phyloP scores from a whole-genome alignment of 2,888 invertebrate genomes.

The Drosophila greeni region DNA sequence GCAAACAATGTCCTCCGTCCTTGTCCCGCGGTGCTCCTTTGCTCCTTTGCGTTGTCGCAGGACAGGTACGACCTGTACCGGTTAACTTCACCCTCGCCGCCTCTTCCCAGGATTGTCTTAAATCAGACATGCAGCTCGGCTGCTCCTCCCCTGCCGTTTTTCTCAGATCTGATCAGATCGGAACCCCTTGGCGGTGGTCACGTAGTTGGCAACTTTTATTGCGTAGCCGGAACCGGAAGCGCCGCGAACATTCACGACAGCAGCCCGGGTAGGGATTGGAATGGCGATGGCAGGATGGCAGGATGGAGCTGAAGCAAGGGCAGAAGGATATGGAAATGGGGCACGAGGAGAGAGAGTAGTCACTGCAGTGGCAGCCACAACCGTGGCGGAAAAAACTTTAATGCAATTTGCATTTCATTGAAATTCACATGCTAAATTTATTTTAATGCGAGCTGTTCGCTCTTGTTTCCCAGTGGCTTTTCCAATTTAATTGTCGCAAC shows the following conservation, averaged over 20 bases:
- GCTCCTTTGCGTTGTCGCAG: neutral
- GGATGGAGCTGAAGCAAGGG: conserved; percentile 6
- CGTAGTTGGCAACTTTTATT: conserved; percentile 62
- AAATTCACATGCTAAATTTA: conserved; percentile 50
- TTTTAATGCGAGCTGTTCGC: conserved; percentile 28
- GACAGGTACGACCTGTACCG: conserved; percentile 18
- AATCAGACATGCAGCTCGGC: conserved; percentile 28
- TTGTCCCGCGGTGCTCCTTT: neutral
- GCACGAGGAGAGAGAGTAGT: conserved; percentile 2
- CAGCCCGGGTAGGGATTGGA: conserved; percentile 3
- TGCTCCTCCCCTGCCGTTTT: neutral
- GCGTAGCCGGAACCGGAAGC: conserved; percentile 61
- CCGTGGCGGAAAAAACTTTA: conserved; percentile 44
- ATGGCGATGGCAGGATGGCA: neutral
- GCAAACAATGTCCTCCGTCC: conserved; percentile 46
- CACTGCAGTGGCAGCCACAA: conserved; percentile 15
- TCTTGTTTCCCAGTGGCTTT: conserved; percentile 20
- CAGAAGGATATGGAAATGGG: conserved; percentile 11
- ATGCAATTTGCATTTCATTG: conserved; percentile 62
- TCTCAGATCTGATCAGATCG: conserved; percentile 10
- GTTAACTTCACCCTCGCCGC: conserved; percentile 18
- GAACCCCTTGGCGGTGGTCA: conserved; percentile 39
- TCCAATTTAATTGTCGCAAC: conserved; percentile 19
- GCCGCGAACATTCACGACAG: conserved; percentile 39
- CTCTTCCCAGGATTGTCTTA: conserved; percentile 34